Conservation (phyloP, 2,888 invertebrate genomes). For the Ochlodes sylvanus region DNA sequence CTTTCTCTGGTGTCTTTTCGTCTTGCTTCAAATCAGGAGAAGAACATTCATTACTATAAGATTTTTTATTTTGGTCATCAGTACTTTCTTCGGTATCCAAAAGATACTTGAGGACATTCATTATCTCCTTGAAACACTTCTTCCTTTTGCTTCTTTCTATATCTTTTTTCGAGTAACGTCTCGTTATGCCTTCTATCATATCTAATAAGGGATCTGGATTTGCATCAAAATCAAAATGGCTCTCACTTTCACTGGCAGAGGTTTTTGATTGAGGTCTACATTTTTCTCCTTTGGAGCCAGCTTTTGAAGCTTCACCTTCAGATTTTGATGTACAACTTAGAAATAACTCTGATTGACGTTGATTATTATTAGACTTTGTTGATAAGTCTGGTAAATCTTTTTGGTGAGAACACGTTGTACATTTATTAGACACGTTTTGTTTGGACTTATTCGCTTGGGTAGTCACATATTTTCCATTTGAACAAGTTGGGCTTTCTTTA, state of each 20-base stretch:
- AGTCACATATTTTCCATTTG: background rate
- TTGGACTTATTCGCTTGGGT: background rate
- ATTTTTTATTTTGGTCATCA: slow-evolving; percentile 48
- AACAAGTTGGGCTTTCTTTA: background rate
- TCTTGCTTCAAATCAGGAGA: slow-evolving; percentile 7
- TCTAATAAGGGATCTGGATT: slow-evolving; percentile 62
- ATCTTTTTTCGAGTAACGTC: slow-evolving; percentile 72
- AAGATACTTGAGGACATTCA: slow-evolving; percentile 70
- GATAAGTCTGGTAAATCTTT: slow-evolving; percentile 2
- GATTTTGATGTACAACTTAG: slow-evolving; percentile 11
- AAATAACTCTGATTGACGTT: background rate
- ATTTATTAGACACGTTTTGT: background rate
- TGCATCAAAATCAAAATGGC: slow-evolving; percentile 39
- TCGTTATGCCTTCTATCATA: slow-evolving; percentile 73
- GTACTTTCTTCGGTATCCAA: slow-evolving; percentile 72
- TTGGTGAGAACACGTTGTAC: background rate
- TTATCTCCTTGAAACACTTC: slow-evolving; percentile 75
- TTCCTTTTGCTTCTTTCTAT: slow-evolving; percentile 64
- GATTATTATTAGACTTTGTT: slow-evolving; percentile 12
- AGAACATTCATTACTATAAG: slow-evolving; percentile 32
- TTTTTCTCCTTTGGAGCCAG: background rate
- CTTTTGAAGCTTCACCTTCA: slow-evolving; percentile 4
- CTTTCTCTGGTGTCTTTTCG: slow-evolving; percentile 40
- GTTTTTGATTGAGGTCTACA: slow-evolving; percentile 35
- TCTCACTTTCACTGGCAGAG: slow-evolving; percentile 45